phyloP scores from a whole-genome alignment of 2,113 vertebrate species.

The Conger conger region DNA sequence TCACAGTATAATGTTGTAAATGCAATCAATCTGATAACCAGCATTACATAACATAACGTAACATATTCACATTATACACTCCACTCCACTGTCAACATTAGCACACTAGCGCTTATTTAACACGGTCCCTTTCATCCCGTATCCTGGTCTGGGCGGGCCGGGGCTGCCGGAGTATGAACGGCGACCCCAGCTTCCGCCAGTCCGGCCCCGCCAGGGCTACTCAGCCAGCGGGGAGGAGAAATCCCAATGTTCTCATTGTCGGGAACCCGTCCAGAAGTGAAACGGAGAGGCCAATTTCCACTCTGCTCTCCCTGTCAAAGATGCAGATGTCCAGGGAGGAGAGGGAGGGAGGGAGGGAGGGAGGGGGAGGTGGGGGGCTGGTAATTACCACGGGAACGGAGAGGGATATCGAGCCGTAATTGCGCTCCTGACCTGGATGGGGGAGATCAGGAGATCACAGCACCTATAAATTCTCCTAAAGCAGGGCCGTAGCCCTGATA shows the following conservation, averaged over 20 bases:
- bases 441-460: not conserved
- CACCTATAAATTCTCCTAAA: constrained; percentile 7
- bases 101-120: too few relatives aligned
- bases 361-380: not conserved
- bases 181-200: not conserved
- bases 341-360: not conserved
- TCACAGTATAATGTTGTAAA: too few relatives aligned
- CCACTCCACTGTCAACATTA: too few relatives aligned
- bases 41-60: too few relatives aligned
- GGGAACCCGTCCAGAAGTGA: not conserved
- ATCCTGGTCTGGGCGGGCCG: too few relatives aligned
- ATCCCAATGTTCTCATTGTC: not conserved
- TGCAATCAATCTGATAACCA: too few relatives aligned
- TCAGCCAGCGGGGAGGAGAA: constrained; percentile 1
- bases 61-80: too few relatives aligned
- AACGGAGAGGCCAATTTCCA: not conserved
- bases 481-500: not conserved
- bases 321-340: not conserved
- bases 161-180: too few relatives aligned
- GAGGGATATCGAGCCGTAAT: constrained; percentile 19
- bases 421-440: not conserved
- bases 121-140: too few relatives aligned
- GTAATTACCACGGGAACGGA: constrained; percentile 21
- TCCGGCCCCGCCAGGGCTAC: not conserved
- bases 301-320: not conserved